Percentiles rank a stretch among this genome's conserved stretches.
Conservation (phyloP, 2,888 invertebrate species). For the Drosophila neutralis region DNA sequence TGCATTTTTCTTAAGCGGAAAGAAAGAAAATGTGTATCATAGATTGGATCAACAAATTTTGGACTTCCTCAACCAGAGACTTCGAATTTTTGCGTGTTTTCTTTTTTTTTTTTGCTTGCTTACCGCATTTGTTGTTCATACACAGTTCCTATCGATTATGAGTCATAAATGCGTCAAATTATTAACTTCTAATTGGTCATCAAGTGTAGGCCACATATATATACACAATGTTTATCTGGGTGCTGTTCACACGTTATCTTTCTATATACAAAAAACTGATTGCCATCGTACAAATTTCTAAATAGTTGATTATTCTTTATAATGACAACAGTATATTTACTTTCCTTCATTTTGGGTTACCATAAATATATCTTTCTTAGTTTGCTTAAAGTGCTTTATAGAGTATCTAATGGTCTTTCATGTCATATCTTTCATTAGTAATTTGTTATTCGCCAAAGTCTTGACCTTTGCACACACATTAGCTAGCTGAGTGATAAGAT, state of each 20-base stretch:
- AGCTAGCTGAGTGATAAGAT: constrained; percentile 55
- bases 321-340: background rate
- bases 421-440: background rate
- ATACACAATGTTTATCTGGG: background rate
- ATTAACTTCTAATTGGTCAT: constrained; percentile 51
- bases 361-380: background rate
- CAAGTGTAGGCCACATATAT: constrained; percentile 12
- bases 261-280: background rate
- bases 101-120: constrained; percentile 11
- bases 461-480: constrained; percentile 65
- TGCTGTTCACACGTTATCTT: constrained; percentile 4
- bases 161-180: constrained; percentile 67
- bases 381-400: background rate
- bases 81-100: background rate
- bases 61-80: constrained; percentile 14
- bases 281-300: background rate
- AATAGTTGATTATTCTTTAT: background rate
- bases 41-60: constrained; percentile 28
- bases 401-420: constrained; percentile 4
- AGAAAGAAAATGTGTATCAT: constrained; percentile 3
- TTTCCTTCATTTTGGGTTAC: background rate
- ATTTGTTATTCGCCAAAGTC: background rate
- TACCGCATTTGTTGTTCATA: constrained; percentile 3
- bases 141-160: constrained; percentile 51
- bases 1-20: constrained; percentile 11